These are phyloP conservation scores for Hymenopus coronatus DNA, from an alignment of 2,888 invertebrate genomes.

Conservation along the genomic window DNA sequence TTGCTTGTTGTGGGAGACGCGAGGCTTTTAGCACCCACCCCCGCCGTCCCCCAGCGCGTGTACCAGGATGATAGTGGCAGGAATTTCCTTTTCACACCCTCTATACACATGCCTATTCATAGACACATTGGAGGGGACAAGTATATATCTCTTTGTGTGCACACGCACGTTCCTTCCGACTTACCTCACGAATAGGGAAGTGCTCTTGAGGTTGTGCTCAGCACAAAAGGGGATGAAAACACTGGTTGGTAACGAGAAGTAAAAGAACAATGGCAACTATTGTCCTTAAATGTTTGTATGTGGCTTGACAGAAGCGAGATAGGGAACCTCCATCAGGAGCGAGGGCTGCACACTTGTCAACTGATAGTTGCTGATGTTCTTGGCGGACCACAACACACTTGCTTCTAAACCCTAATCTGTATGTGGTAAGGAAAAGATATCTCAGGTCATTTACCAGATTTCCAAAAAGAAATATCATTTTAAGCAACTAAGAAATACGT, in stretches of 20 bases:
- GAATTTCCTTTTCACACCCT: neutral
- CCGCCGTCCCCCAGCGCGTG: neutral
- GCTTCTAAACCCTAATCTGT: too few species aligned
- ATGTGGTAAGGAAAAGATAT: too few species aligned
- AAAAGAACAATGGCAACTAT: neutral
- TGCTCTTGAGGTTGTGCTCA: neutral
- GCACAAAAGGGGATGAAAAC: neutral
- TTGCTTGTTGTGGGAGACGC: neutral
- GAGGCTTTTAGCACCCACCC: neutral
- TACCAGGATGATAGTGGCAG: neutral
- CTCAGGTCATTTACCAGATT: too few species aligned
- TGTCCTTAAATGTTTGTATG: neutral
- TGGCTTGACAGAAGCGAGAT: too few species aligned
- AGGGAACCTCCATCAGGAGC: neutral
- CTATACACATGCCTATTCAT: neutral
- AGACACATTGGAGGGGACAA: neutral
- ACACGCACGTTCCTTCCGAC: neutral
- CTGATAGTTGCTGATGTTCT: neutral
- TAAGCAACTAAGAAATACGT: too few species aligned
- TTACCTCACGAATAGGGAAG: neutral
- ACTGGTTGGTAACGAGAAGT: neutral
- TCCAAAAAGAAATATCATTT: too few species aligned
- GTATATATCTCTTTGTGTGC: neutral
- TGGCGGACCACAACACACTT: neutral
- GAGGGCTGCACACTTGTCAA: neutral